Percentiles rank a stretch among this genome's conserved stretches.
Conservation (phyloP, 2,888 invertebrate genomes). For the Melinopterus prodromus region DNA sequence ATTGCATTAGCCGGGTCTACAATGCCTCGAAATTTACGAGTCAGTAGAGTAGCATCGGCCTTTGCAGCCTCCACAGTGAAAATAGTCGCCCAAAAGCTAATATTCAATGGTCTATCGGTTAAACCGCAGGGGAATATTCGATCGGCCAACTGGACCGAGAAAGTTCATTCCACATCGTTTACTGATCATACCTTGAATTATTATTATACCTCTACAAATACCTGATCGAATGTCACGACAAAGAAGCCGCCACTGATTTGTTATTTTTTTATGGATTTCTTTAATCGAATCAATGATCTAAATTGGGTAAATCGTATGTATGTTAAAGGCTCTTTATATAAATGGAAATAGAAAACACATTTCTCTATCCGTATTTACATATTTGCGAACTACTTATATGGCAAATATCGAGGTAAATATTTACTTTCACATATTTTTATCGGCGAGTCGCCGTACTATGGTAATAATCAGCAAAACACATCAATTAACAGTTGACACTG, state of each 20-base stretch:
- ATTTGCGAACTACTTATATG: constrained; percentile 4
- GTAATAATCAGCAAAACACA: not conserved
- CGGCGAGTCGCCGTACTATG: not conserved
- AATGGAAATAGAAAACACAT: not conserved
- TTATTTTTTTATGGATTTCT: not conserved
- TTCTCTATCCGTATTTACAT: not conserved
- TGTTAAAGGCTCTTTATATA: not conserved
- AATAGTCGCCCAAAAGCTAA: not conserved
- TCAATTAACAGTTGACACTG: not conserved
- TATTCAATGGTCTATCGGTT: not conserved
- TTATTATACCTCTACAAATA: not conserved
- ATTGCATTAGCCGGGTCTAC: constrained; percentile 7
- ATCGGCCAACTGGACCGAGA: not conserved
- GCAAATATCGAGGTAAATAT: not conserved
- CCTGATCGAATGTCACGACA: not conserved
- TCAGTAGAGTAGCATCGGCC: constrained; percentile 8
- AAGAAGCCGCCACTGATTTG: not conserved
- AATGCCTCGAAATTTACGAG: constrained; percentile 11
- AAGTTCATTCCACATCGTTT: not conserved
- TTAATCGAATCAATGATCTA: not conserved
- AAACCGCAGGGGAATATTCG: not conserved
- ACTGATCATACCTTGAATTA: not conserved
- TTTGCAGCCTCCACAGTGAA: constrained; percentile 5
- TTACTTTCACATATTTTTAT: constrained; percentile 4
- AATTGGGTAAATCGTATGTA: not conserved